Evolutionary conservation across 2,113 vertebrate genomes (phyloP).

Genomic region (Austrofundulus limnaeus): DNA sequence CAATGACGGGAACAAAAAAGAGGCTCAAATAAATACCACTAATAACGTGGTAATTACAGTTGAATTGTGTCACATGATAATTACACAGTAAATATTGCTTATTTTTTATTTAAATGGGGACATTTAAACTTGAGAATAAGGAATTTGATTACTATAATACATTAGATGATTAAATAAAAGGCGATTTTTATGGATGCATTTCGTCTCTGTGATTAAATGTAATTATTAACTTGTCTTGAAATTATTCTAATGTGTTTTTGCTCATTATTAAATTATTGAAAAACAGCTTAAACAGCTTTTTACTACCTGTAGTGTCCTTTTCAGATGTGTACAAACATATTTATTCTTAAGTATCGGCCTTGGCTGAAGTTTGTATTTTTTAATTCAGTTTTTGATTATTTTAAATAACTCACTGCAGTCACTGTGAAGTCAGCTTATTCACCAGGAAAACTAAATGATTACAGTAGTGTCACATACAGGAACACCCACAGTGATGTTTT

Average conservation of each 20-base stretch:
- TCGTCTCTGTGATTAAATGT: conserved; percentile 53
- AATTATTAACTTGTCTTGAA: conserved; percentile 42
- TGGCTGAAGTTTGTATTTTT: conserved; percentile 29
- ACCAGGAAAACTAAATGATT: conserved; percentile 10
- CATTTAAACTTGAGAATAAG: conserved; percentile 63
- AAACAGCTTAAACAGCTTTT: conserved; percentile 9
- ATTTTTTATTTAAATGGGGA: conserved; percentile 64
- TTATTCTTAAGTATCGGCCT: neutral
- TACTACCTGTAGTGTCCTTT: conserved; percentile 6
- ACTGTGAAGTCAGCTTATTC: neutral
- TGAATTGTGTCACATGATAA: conserved; percentile 73
- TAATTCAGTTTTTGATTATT: conserved; percentile 9
- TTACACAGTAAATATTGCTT: conserved; percentile 70
- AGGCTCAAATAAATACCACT: conserved; percentile 55
- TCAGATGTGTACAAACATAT: neutral
- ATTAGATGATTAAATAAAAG: conserved; percentile 49
- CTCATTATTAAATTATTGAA: neutral
- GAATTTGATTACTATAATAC: conserved; percentile 74
- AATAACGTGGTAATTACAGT: conserved; percentile 63
- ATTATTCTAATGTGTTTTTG: conserved; percentile 28
- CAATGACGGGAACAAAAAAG: conserved; percentile 19
- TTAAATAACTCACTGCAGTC: conserved; percentile 16
- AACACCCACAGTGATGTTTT: conserved; percentile 1
- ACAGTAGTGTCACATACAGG: neutral
- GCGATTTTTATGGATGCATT: too few species aligned